Evolutionary conservation across 2,113 vertebrate genomes (phyloP), one percentile per base, ranked within the genome.

Genomic region (Fregetta grallaria): DNA sequence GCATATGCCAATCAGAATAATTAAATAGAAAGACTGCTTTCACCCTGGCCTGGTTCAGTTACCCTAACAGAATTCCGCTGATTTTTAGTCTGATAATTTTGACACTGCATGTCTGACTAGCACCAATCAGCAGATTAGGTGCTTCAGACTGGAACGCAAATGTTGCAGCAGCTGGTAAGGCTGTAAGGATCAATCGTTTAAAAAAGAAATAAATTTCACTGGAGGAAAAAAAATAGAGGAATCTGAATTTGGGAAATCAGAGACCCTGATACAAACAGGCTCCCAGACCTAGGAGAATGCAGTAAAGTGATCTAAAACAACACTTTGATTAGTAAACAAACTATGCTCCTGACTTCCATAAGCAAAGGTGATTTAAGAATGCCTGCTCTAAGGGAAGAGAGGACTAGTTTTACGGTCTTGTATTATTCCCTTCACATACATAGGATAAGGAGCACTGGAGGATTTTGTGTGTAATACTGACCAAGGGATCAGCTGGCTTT

Each of bases 401-500:
- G 61, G 22, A 62, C 47, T 63, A 17, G 30, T 56, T 78, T 49
- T 62, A 80, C 1, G 9, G 55, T 42, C 45, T 61, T 68, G 12
- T 67, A 61, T 40, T 88, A 58, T 26, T 74, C 42, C n/a, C 20
- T 50, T 70, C 73, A 74, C 16, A n/a, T 26, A 73, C 4, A 25
- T 1, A 84, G n/a, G 59, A 84, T 52, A 59, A 74, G 74, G 23
- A 77, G 40, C 84, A 95, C 65, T 81, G 52, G 42, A 95, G 15
- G 26, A 91, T 71, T 91, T 38, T 90, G 66, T 71, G 50, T 86
- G 84, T 94, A 96, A 95, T 91, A 73, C 38, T 36, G 49, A 85
- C 50, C 52, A 81, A 70, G 34, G 80, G 38, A 87, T 87, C 93
- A 94, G 91, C 70, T 96, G 94, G 58, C 42, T 93, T 95, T 73